Evolutionary conservation across 30 jellyfish, hydroid and myxozoan species (phyloP), one percentile per base, ranked within the genome.

Genomic region (Hydra vulgaris): DNA sequence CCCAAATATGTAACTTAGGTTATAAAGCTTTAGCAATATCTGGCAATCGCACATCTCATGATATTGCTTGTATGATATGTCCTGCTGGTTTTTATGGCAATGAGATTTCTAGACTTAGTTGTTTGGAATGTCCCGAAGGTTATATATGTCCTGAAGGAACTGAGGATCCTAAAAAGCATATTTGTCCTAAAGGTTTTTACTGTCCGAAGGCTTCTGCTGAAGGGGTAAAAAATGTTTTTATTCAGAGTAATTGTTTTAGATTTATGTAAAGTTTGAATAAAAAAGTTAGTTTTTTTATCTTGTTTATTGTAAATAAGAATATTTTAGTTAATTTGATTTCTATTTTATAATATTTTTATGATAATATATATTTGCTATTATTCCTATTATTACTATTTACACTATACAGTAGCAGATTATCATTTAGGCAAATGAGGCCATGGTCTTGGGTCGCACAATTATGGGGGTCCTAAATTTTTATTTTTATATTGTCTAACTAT

Each of bases 11-110:
- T 75, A 94, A 95, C 26, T 94, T 94, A 72, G 99, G 99, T 16
- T 94, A 83, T 68, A 71, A 53, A 74, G 95, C 99, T 17, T 22
- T 71, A 24, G 66, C 86, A 17, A 88, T 73, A 21, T 69, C 95
- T 12, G 95, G 96, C 23, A 94, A 94, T 83, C 82, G 99, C 17
- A 87, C 96, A 24, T 74, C 95, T 18, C 73, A 70, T 21, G 72
- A 25, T 18, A 82, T 52, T n/a, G 83, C 95, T 18, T 94, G 99
- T 84, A 66, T 74, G n/a, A 82, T 82, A 18, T 94, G 99, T 71
- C 95, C 95, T 1, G 95, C 85, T 74, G 99, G 99, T 17, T 83
- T 19, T 21, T 94, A 94, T 79, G 99, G 99, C 27, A 82, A 94
- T 71, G 95, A 94, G 76, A 89, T 87, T 7, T 55, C 23, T 67